Conservation (phyloP, 2,113 vertebrate species). For the Nycticorax nycticorax region DNA sequence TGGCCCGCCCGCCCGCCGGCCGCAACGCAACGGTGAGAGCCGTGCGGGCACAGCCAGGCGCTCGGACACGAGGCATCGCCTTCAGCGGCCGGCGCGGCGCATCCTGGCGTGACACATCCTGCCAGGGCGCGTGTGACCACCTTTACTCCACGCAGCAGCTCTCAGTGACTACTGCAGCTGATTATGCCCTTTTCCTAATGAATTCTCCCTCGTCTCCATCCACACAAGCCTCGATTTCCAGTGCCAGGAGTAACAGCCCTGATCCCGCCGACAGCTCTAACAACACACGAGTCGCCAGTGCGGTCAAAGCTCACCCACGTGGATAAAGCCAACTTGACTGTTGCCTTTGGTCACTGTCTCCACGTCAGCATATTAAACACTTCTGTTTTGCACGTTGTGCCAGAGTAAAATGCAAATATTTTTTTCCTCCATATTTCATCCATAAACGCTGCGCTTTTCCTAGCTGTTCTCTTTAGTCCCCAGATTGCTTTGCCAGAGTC, state of each 20-base stretch:
- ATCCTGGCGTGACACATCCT: accelerated
- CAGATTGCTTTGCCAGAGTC: background rate
- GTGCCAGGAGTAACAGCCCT: background rate
- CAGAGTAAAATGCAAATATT: background rate
- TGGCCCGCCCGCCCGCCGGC: accelerated
- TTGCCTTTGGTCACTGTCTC: background rate
- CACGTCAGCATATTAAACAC: background rate
- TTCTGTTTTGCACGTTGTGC: background rate
- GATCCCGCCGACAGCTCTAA: background rate
- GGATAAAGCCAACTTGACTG: background rate
- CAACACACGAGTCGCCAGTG: accelerated
- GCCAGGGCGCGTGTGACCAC: accelerated
- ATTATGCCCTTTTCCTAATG: background rate
- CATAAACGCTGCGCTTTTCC: background rate
- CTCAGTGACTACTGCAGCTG: accelerated
- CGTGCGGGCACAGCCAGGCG: accelerated
- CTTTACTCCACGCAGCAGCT: background rate
- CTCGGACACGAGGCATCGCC: accelerated
- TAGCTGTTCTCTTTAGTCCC: background rate
- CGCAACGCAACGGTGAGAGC: accelerated
- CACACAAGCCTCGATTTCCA: accelerated
- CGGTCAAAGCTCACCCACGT: background rate
- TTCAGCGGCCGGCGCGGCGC: accelerated
- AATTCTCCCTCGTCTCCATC: background rate
- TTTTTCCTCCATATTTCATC: accelerated